phyloP scores from a whole-genome alignment of 2,113 vertebrate genomes.

The Corythaeola cristata region DNA sequence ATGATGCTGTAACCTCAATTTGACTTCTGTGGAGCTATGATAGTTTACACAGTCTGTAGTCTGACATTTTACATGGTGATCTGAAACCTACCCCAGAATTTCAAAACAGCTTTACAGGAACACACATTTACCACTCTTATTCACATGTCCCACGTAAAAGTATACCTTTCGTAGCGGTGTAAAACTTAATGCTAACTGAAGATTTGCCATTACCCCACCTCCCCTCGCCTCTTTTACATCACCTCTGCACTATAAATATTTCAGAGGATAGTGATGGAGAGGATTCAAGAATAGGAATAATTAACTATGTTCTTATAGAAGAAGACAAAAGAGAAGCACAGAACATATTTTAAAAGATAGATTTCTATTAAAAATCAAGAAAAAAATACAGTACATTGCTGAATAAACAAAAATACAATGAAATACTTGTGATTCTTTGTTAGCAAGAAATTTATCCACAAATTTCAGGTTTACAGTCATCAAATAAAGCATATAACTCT shows the following conservation, averaged over 20 bases:
- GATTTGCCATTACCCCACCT: neutral
- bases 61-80: slow-evolving; percentile 6
- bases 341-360: fast-evolving
- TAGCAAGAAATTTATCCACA: neutral
- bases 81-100: neutral
- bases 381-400: neutral
- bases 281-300: neutral
- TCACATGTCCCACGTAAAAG: neutral
- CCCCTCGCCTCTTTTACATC: neutral
- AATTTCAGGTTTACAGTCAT: neutral
- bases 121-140: neutral
- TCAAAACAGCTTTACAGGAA: neutral
- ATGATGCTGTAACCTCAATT: neutral
- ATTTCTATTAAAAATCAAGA: neutral
- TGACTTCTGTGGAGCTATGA: neutral
- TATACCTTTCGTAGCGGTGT: neutral
- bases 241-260: neutral
- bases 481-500: neutral
- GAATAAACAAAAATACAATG: neutral
- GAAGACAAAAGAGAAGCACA: neutral
- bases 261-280: neutral
- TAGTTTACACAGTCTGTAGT: neutral
- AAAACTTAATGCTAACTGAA: neutral
- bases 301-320: neutral
- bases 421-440: neutral